Percentiles rank a stretch among this genome's conserved stretches.
Evolutionary conservation across 2,113 vertebrate species (phyloP).

Genomic region (Bubalus kerabau): DNA sequence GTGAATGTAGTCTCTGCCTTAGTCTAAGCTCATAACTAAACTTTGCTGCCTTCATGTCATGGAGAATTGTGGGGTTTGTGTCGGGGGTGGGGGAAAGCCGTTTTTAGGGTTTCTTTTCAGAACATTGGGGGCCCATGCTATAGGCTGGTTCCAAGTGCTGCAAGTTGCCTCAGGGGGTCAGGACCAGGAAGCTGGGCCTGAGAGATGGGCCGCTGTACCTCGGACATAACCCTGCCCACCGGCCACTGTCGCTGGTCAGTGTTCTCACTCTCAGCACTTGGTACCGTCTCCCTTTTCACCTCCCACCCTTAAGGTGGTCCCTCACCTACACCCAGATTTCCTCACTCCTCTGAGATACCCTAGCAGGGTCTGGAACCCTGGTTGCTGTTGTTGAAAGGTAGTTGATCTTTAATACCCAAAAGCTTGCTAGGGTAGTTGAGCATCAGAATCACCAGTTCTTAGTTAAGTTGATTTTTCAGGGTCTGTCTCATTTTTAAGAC

Average conservation of each 20-base stretch:
- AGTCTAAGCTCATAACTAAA: not conserved
- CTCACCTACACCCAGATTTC: not conserved
- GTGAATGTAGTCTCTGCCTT: not conserved
- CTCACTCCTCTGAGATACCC: not conserved
- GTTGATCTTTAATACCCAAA: not conserved
- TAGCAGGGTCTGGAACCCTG: not conserved
- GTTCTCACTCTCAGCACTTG: not conserved
- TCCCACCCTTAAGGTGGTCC: not conserved
- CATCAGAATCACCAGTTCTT: not conserved
- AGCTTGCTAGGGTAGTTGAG: not conserved
- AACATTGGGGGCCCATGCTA: not conserved
- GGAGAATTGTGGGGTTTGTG: not conserved
- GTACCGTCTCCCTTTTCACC: not conserved
- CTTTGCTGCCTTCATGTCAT: not conserved
- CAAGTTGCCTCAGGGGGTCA: not conserved
- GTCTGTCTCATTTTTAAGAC: not conserved
- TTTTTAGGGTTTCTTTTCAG: not conserved
- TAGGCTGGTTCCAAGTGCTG: not conserved
- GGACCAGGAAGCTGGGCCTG: not conserved
- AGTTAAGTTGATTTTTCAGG: not conserved
- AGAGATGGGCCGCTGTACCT: not conserved
- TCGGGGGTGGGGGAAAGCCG: rapidly evolving
- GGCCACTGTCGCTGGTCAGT: not conserved
- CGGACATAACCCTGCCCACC: not conserved
- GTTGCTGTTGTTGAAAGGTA: not conserved